Conservation (phyloP, 2,113 vertebrate species). For the Numida meleagris region DNA sequence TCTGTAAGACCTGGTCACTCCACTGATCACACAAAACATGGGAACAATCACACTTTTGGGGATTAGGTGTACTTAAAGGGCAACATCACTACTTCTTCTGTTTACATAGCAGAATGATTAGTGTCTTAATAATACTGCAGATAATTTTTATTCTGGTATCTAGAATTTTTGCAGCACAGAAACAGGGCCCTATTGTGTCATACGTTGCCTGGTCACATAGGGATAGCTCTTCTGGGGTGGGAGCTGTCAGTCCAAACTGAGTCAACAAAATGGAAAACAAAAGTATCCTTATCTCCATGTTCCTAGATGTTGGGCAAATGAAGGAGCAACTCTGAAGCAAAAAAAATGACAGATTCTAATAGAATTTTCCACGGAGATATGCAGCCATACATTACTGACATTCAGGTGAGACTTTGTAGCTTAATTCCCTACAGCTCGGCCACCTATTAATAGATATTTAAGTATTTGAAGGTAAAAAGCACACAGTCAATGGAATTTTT, state of each 20-base stretch:
- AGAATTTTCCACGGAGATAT: not conserved
- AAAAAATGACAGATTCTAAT: not conserved
- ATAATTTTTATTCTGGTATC: not conserved
- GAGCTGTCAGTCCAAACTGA: not conserved
- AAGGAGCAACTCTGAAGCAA: conserved; percentile 2
- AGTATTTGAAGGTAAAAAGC: not conserved
- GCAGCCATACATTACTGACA: not conserved
- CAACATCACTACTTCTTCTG: not conserved
- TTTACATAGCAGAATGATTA: not conserved
- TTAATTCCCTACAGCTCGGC: not conserved
- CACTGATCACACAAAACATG: not conserved
- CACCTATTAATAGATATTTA: not conserved
- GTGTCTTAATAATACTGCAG: not conserved
- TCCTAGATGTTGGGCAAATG: conserved; percentile 12
- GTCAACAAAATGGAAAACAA: not conserved
- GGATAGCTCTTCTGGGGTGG: not conserved
- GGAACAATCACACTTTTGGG: not conserved
- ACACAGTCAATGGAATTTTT: not conserved
- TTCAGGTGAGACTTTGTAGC: not conserved
- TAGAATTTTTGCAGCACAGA: not conserved
- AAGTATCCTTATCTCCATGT: not conserved
- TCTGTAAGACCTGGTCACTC: not conserved
- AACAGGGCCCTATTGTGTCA: not conserved
- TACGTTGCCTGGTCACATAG: not conserved
- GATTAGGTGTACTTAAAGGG: not conserved